phyloP scores from a whole-genome alignment of 2,888 invertebrate genomes.

The Watsonalla cultraria region DNA sequence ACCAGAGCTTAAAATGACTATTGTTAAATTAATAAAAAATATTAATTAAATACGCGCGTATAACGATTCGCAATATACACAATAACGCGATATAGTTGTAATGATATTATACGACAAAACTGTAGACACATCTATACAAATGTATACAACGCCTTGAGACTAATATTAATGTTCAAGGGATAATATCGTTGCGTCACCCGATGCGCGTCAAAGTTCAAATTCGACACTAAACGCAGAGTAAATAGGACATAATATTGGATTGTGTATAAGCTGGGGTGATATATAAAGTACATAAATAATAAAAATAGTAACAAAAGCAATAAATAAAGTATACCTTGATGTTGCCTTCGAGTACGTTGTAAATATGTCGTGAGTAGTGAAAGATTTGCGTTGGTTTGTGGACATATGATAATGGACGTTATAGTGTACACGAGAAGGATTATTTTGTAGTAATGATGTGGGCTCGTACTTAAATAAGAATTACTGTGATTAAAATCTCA shows the following conservation, averaged over 20 bases:
- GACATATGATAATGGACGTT: conserved; percentile 33
- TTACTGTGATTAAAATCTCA: conserved; percentile 78
- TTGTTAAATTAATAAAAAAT: conserved; percentile 43
- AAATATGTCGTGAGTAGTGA: conserved; percentile 52
- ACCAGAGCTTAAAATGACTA: conserved; percentile 73
- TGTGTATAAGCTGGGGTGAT: conserved; percentile 72
- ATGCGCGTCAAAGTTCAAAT: conserved; percentile 55
- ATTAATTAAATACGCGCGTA: conserved; percentile 52
- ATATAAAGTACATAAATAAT: conserved; percentile 68
- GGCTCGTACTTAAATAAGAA: conserved; percentile 76
- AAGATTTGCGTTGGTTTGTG: conserved; percentile 52
- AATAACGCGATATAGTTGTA: conserved; percentile 21
- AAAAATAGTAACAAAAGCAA: conserved; percentile 74
- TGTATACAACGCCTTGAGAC: conserved; percentile 39
- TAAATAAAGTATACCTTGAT: conserved; percentile 78
- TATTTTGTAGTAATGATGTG: conserved; percentile 71
- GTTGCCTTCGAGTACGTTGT: conserved; percentile 72
- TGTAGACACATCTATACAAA: not conserved
- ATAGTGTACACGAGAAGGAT: conserved; percentile 52
- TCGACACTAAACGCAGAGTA: conserved; percentile 38
- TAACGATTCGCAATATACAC: conserved; percentile 36
- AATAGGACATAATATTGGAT: conserved; percentile 38
- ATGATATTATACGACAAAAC: conserved; percentile 7
- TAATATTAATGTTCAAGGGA: conserved; percentile 53
- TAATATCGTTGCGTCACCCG: conserved; percentile 36